These are phyloP conservation scores for Sorex fumeus DNA, from an alignment of 2,113 vertebrate species.

Conservation along the genomic window DNA sequence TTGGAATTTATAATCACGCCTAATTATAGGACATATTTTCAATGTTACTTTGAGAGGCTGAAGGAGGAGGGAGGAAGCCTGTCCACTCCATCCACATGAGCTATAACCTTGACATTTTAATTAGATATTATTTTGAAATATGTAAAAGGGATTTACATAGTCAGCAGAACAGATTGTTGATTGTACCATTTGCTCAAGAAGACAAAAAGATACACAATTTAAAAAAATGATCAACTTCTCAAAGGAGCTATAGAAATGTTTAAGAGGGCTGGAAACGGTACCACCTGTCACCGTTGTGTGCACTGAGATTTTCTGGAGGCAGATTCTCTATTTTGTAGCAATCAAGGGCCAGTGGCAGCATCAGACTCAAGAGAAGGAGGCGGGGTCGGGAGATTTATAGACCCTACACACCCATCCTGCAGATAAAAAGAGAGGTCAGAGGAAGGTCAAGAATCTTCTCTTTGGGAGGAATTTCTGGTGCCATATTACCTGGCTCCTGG, in stretches of 20 bases:
- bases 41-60: constrained; percentile 70
- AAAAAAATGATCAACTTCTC: constrained; percentile 36
- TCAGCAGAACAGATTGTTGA: constrained; percentile 57
- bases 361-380: not conserved
- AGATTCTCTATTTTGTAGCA: not conserved
- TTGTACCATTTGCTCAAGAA: constrained; percentile 47
- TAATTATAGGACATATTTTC: constrained; percentile 84
- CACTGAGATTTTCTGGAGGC: not conserved
- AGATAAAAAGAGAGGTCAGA: constrained; percentile 75
- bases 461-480: constrained; percentile 68
- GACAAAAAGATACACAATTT: constrained; percentile 54
- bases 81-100: constrained; percentile 78
- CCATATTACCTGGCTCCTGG: constrained; percentile 74
- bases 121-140: constrained; percentile 83
- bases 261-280: not conserved
- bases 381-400: constrained; percentile 65
- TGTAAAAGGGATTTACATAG: constrained; percentile 64
- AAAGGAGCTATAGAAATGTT: not conserved
- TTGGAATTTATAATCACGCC: constrained; percentile 83
- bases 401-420: constrained; percentile 44
- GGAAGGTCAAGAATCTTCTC: constrained; percentile 59
- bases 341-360: not conserved
- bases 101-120: constrained; percentile 81
- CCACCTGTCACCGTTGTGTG: not conserved
- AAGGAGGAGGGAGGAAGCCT: constrained; percentile 46